Evolutionary conservation across 1,140 invertebrate genomes (phyloP), one percentile per base, ranked within the genome.

Genomic region (Cyphomyrmex costatus): DNA sequence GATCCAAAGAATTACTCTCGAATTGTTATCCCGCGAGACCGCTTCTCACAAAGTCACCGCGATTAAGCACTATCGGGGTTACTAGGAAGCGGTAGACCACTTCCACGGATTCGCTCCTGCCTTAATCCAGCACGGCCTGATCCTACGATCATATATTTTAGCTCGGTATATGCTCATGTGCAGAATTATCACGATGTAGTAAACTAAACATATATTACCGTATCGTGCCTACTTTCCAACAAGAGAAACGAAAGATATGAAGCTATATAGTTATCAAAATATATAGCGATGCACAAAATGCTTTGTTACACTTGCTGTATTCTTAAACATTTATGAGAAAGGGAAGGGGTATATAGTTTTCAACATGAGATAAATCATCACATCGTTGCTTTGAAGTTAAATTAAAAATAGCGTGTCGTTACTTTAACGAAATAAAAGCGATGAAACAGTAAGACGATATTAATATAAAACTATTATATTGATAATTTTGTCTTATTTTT

Each of bases 111-210:
- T 74, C 53, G 68, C 53, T 83, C 68, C 68, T 87, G 82, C 85
- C 89, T 90, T 83, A 74, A 83, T 74, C 68, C 79, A 91, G 79
- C 86, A 90, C 89, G 82, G 86, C 86, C 87, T 73, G 86, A 91
- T 84, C 88, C 78, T 88, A 86, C 78, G 27, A 42, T 60, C 68
- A 14, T 74, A 74, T 73, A 74, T 74, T 60, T 83, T 30, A 83
- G 21, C 33, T 73, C 30, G 33, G 19, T 65, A 27, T 76, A 56
- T 79, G n/a, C 30, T 60, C 21, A 46, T 63, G 21, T 14, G 24
- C 27, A 12, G 21, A 7, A 30, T 49, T 49, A 60, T 74, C 53
- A 73, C 53, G 36, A 30, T 60, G 14, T 14, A 49, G n/a, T 36
- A 14, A 49, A 21, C 12, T 73, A n/a, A 60, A 66, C 42, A 30